A percentile compares a stretch with the other conserved stretches of the same genome.
Conservation (phyloP, 2,797 vertebrate species). For the Bryconaethiops microstoma region DNA sequence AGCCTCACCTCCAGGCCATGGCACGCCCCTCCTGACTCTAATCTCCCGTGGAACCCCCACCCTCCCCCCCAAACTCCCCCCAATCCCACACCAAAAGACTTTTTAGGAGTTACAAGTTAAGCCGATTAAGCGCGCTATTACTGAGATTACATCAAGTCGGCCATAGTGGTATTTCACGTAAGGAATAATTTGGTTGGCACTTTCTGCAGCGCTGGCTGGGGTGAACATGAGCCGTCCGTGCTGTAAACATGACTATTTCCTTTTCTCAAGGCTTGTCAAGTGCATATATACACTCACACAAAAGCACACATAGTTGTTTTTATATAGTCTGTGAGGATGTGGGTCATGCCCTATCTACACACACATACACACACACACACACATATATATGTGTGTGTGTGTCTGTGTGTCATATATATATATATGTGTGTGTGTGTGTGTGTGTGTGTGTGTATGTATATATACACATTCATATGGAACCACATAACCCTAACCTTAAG, state of each 20-base stretch:
- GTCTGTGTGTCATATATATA: too few relatives aligned
- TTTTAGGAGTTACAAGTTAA: constrained; percentile 67
- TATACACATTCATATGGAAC: too few relatives aligned
- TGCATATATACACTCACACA: neutral
- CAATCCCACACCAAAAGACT: constrained; percentile 52
- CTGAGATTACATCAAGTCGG: constrained; percentile 67
- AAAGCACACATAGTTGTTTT: neutral
- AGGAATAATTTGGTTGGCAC: constrained; percentile 30
- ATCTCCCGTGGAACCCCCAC: constrained; percentile 57
- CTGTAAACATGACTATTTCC: constrained; percentile 1
- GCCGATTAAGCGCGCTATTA: constrained; percentile 69
- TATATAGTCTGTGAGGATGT: neutral
- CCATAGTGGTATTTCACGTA: constrained; percentile 52
- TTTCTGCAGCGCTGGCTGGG: neutral
- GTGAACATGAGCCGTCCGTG: neutral
- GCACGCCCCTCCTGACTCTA: constrained; percentile 64
- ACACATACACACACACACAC: too few relatives aligned
- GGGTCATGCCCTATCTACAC: too few relatives aligned
- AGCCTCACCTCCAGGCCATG: constrained; percentile 76
- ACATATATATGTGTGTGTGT: too few relatives aligned
- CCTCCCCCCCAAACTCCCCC: constrained; percentile 38
- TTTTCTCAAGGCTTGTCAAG: neutral
- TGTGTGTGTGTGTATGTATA: too few relatives aligned
- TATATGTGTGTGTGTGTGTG: too few relatives aligned
- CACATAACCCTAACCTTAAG: too few relatives aligned